Conservation (phyloP, 2,113 vertebrate genomes). For the Campylorhamphus procurvoides region DNA sequence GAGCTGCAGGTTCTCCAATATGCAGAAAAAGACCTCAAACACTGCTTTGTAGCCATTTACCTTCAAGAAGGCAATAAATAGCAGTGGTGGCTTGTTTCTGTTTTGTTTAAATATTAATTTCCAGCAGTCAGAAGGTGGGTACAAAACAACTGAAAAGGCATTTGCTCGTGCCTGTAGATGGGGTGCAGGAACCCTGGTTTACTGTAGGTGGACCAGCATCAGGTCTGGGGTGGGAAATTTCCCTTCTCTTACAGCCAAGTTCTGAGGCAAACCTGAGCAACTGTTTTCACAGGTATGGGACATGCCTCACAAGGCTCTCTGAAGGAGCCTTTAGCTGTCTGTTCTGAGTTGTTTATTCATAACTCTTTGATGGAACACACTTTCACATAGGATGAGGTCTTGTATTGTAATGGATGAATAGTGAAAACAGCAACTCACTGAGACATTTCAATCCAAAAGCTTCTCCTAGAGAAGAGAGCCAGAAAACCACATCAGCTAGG, state of each 20-base stretch:
- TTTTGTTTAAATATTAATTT: not conserved
- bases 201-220: not conserved
- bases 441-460: not conserved
- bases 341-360: not conserved
- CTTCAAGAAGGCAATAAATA: not conserved
- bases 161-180: not conserved
- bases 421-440: not conserved
- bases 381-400: not conserved
- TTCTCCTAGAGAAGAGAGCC: not conserved
- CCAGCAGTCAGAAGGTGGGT: not conserved
- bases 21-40: not conserved
- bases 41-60: not conserved
- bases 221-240: not conserved
- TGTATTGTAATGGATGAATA: not conserved
- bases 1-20: not conserved
- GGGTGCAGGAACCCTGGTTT: not conserved
- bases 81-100: fast-evolving
- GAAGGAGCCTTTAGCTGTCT: not conserved
- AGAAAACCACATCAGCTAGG: not conserved
- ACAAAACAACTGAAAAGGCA: not conserved
- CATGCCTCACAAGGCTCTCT: not conserved
- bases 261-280: not conserved
- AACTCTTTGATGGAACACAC: not conserved
- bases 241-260: not conserved
- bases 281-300: not conserved